A percentile compares a stretch with the other conserved stretches of the same genome.
phyloP scores from a whole-genome alignment of 2,113 vertebrate genomes.

The Phalacrocorax aristotelis region DNA sequence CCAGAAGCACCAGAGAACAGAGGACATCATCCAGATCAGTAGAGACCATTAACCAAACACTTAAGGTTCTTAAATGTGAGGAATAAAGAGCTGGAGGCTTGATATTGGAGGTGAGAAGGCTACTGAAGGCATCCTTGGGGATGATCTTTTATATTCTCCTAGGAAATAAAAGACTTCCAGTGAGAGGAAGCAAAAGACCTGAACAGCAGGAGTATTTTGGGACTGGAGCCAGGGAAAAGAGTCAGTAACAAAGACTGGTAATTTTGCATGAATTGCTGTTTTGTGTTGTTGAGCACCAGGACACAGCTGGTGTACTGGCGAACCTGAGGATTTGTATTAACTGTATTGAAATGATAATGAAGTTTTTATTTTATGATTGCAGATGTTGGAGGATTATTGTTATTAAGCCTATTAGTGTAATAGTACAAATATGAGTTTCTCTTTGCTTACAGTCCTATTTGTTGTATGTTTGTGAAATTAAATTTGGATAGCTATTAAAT shows the following conservation, averaged over 20 bases:
- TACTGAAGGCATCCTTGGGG: constrained; percentile 32
- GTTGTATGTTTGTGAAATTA: constrained; percentile 42
- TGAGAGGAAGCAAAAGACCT: constrained; percentile 72
- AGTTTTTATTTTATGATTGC: constrained; percentile 78
- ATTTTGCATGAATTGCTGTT: constrained; percentile 78
- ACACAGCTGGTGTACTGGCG: constrained; percentile 71
- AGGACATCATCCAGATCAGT: not conserved
- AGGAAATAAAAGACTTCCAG: constrained; percentile 60
- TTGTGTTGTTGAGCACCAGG: constrained; percentile 72
- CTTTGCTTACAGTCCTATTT: constrained; percentile 61
- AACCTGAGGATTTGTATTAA: constrained; percentile 76
- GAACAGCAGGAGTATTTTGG: constrained; percentile 75
- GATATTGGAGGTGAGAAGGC: constrained; percentile 19
- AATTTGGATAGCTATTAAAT: constrained; percentile 18
- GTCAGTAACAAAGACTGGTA: constrained; percentile 73
- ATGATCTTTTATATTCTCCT: constrained; percentile 53
- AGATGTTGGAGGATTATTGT: constrained; percentile 76
- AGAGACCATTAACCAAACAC: not conserved
- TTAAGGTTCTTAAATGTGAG: not conserved
- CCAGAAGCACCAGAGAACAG: not conserved
- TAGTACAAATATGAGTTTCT: constrained; percentile 69
- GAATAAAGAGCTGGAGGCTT: not conserved
- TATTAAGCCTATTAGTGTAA: constrained; percentile 77
- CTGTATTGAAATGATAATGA: constrained; percentile 79
- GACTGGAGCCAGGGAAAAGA: constrained; percentile 72